Base-by-base conservation (phyloP, 2,113 vertebrate genomes). In the Sebastes schlegelii region DNA sequence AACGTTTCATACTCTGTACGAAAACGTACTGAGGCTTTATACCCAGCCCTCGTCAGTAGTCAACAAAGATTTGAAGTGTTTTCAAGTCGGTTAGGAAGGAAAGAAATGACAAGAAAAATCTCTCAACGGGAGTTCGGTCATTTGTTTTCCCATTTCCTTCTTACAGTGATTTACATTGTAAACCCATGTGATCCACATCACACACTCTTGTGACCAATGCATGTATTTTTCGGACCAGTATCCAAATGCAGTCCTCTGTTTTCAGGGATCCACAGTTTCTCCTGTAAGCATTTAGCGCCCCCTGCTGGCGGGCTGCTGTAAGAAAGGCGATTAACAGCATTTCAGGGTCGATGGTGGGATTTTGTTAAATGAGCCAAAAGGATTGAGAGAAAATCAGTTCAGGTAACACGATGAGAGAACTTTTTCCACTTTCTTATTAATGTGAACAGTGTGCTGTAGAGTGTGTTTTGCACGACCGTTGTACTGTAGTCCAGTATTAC, bases 401-500 rank as follows among this genome's bases (percentile, higher is more conserved):
- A 65, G 63, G 63, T 6, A 21, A 46, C 3, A 12, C 7, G 58
- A 84, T 6, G 58, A 74, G 46, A 62, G 34, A 48, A 11, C 5
- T 6, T 26, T 1, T 65, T 70, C 66, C 46, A 51, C 54, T 77
- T 78, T 83, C 0, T 87, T 66, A 52, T 43, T 61, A 84, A 70
- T 82, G 88, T 90, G 88, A 91, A 80, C 51, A 52, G 64, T 61
- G 55, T 66, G 54, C 34, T 34, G 52, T 48, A 62, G 46, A 2
- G 71, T 61, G 51, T 14, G 67, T n/a, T 0, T 34, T 74, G 78
- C 26, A 21, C 2, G 14, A 76, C 58, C 75, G 74, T 74, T 54
- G 73, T 66, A 63, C 86, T 88, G 85, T 80, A 52, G 79, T 77
- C 52, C 72, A 51, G 51, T 80, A 19, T 84, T 54, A 62, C 76